Percentiles rank a stretch among this genome's conserved stretches.
Evolutionary conservation across 2,113 vertebrate genomes (phyloP).

Genomic region (Cinclus cinclus): DNA sequence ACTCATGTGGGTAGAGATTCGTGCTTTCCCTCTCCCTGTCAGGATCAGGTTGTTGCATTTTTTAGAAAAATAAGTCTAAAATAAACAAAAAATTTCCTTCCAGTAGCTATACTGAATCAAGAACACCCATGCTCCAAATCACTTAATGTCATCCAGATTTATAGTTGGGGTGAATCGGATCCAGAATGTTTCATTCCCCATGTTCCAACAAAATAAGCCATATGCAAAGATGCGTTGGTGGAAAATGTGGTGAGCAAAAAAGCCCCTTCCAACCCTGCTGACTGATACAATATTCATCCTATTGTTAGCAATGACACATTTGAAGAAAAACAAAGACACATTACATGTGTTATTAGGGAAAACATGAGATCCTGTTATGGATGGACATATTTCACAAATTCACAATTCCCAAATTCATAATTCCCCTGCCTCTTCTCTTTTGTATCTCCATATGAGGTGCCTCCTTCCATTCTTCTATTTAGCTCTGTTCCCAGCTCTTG

Average conservation of each 20-base stretch:
- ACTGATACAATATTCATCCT: background rate
- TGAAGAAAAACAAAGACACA: background rate
- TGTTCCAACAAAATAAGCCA: background rate
- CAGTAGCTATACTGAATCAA: constrained; percentile 32
- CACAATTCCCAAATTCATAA: background rate
- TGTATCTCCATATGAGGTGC: background rate
- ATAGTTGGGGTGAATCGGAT: background rate
- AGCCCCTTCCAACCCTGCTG: background rate
- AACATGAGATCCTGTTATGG: background rate
- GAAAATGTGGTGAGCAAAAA: background rate
- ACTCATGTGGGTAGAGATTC: background rate
- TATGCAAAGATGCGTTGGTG: background rate
- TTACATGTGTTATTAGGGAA: background rate
- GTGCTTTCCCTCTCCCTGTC: background rate
- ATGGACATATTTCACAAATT: background rate
- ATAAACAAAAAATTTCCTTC: constrained; percentile 43
- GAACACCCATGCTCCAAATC: background rate
- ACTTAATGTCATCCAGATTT: constrained; percentile 27
- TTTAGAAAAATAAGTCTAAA: background rate
- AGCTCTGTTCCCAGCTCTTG: background rate
- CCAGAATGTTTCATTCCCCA: background rate
- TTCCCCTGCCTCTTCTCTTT: background rate
- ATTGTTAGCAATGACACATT: background rate
- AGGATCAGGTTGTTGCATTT: background rate
- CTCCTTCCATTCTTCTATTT: background rate